Base-by-base conservation (phyloP, 2,797 vertebrate species). In the Hippopotamyrus pictus region DNA sequence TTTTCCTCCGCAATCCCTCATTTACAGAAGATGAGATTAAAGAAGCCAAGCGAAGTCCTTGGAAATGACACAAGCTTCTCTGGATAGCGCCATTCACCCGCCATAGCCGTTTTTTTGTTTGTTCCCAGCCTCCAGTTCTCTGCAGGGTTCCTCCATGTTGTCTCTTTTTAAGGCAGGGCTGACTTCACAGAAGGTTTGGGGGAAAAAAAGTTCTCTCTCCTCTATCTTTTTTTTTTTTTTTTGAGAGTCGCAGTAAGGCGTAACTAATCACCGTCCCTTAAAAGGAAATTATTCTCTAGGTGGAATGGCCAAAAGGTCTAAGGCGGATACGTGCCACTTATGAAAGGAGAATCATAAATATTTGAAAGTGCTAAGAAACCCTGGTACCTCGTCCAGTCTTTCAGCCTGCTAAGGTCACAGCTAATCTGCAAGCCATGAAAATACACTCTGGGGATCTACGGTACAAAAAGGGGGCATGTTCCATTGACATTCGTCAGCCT, bases 331-430 rank as follows among this genome's bases (percentile, higher is more conserved):
- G 91, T 89, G 90, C 94, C 92, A 92, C 94, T 96, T 93, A 94
- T 93, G 93, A 94, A 93, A 93, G 94, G 93, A 90, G 92, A 95
- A 94, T 93, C 90, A 94, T 95, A 95, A 95, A 96, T 95, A 96
- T 95, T 95, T 94, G 89, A 94, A 94, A 94, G 91, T 91, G 93
- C 93, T 90, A 93, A 90, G 92, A 94, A 94, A 91, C 92, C 92
- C 88, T 54, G 91, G 93, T 91, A 92, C 93, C 90, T 88, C 91
- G 93, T 92, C 93, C 94, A 94, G 95, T 94, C 94, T 94, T 94
- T 95, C 91, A 91, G 92, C 93, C 91, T 90, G 90, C 89, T 94
- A 95, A 96, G 96, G 95, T 96, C 94, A 94, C 89, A 93, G 92
- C 94, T 94, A 94, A 96, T 96, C 94, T 95, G 93, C 94, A 93